Base-by-base conservation (phyloP, 2,113 vertebrate species). In the Calyptomena viridis region DNA sequence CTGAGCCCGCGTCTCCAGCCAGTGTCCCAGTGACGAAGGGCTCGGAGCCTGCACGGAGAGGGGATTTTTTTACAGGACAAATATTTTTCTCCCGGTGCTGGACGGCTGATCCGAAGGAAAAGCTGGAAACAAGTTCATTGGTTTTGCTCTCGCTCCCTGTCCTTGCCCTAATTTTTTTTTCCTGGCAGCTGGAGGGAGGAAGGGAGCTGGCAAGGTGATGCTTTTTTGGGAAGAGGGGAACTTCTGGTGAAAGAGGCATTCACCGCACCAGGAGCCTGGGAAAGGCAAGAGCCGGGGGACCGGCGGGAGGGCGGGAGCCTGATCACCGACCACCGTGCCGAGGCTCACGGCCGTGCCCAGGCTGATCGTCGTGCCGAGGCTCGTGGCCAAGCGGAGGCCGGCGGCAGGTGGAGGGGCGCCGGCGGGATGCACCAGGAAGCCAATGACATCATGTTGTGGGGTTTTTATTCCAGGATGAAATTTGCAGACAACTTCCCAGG, bases 61-160 rank as follows among this genome's bases (percentile, higher is more conserved):
- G 21, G 37, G 58, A 62, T 4, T 46, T 67, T 91, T 90, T 47
- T 72, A 59, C 81, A 84, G 89, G 81, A 93, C 58, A 92, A 90
- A 73, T 86, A 40, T 96, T 97, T 94, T 90, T 93, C 92, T 94
- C 87, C 63, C 12, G 2, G 77, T 85, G 72, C 90, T 78, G 80
- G 91, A 91, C 1, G 46, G 71, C 30, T 49, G 74, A 75, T 89
- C 79, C 55, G 8, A 55, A 82, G 73, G 63, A 73, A 89, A 79
- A 84, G 88, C 91, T 95, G 92, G 94, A 96, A 95, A 94, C 78
- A 60, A 95, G 53, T 91, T 95, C 91, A 92, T 81, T 95, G 93
- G 79, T 39, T 86, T 95, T 84, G 58, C 80, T 94, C 84, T 96
- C 33, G 0, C 93, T 93, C 93, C 84, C 84, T 87, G 47, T 93